Evolutionary conservation across 2,888 invertebrate species (phyloP).

Genomic region (Andrena marginata): DNA sequence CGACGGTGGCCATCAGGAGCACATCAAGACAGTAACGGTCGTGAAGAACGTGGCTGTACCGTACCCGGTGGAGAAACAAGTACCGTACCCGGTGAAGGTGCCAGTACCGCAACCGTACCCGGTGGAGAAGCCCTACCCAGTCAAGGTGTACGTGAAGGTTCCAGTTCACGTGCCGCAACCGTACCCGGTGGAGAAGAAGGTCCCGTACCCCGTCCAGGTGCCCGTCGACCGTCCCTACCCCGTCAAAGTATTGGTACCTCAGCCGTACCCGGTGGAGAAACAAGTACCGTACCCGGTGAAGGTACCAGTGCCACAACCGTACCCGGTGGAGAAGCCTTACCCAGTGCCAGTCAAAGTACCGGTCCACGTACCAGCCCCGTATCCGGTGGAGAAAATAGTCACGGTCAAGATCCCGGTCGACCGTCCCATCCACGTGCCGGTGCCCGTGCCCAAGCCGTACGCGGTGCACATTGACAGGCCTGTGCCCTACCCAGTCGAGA

Average conservation of each 20-base stretch:
- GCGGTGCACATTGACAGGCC: slow-evolving; percentile 89
- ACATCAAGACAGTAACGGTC: slow-evolving; percentile 89
- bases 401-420: slow-evolving; percentile 86
- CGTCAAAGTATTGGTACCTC: slow-evolving; percentile 92
- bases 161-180: slow-evolving; percentile 91
- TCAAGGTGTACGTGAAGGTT: slow-evolving; percentile 92
- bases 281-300: slow-evolving; percentile 91
- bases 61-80: slow-evolving; percentile 81
- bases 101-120: slow-evolving; percentile 90
- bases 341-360: slow-evolving; percentile 87
- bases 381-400: slow-evolving; percentile 85
- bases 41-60: slow-evolving; percentile 87
- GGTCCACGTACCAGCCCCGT: slow-evolving; percentile 86
- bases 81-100: slow-evolving; percentile 88
- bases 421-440: slow-evolving; percentile 88
- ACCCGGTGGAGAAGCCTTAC: slow-evolving; percentile 90
- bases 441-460: slow-evolving; percentile 88
- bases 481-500: slow-evolving; percentile 89
- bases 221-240: slow-evolving; percentile 92
- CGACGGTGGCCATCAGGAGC: slow-evolving; percentile 84
- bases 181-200: slow-evolving; percentile 92
- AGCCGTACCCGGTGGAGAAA: slow-evolving; percentile 93
- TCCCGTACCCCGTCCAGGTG: slow-evolving; percentile 89
- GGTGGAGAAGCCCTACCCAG: slow-evolving; percentile 90
- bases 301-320: slow-evolving; percentile 89